Percentiles rank a stretch among this genome's conserved stretches.
Conservation (phyloP, 1,140 invertebrate genomes). For the Papilio glaucus region DNA sequence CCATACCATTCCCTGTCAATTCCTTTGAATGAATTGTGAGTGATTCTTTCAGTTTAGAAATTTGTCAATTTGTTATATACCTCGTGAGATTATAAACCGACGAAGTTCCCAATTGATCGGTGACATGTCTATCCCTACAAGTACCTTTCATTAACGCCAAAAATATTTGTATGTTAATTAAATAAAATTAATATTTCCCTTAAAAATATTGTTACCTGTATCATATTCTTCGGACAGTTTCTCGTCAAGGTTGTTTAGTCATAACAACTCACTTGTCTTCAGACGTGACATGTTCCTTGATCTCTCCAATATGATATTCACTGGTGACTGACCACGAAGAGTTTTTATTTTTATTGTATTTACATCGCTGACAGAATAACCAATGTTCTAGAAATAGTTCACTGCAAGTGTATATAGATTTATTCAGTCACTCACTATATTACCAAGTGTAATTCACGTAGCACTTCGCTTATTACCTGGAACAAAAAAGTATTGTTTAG, state of each 20-base stretch:
- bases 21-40: no score
- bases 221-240: slow-evolving; percentile 64
- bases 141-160: no score
- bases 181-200: no score
- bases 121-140: no score
- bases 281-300: slow-evolving; percentile 20
- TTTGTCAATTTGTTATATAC: no score
- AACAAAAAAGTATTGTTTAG: background rate
- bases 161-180: no score
- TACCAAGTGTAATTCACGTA: background rate
- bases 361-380: background rate
- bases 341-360: background rate
- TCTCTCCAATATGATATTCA: background rate
- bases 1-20: no score
- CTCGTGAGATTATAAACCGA: no score
- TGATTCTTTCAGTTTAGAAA: no score
- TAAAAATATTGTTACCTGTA: slow-evolving; percentile 59
- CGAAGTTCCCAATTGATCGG: no score
- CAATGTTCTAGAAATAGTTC: background rate
- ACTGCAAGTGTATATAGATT: background rate
- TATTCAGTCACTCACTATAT: slow-evolving; percentile 7
- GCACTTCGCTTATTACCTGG: slow-evolving; percentile 11
- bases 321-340: no score
- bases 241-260: slow-evolving; percentile 45
- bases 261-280: slow-evolving; percentile 48